Conservation (phyloP, 2,797 vertebrate species). For the Momotus momota region DNA sequence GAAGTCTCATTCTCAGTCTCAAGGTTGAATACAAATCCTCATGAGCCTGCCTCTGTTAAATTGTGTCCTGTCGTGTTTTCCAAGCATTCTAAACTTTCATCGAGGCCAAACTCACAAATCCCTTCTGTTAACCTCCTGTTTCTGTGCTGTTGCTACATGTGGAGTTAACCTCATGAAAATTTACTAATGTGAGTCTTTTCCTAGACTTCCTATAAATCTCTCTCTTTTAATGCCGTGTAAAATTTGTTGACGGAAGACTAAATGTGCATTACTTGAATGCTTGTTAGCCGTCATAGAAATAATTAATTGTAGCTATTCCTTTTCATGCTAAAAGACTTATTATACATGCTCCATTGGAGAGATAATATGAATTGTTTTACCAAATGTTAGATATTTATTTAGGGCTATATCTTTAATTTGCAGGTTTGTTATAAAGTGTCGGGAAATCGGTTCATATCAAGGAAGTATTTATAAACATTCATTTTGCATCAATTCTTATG, state of each 20-base stretch:
- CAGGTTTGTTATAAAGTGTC: neutral
- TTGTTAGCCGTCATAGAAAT: neutral
- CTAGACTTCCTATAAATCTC: neutral
- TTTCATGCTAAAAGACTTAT: neutral
- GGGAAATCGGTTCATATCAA: neutral
- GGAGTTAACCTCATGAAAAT: neutral
- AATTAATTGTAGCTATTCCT: neutral
- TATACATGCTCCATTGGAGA: neutral
- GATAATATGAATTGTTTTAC: neutral
- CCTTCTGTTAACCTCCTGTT: neutral
- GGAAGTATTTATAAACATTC: neutral
- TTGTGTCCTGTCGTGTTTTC: neutral
- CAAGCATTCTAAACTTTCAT: neutral
- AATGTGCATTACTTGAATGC: neutral
- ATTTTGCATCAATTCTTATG: neutral
- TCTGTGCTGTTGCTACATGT: neutral
- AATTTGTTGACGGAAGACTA: neutral
- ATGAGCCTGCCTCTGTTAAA: neutral
- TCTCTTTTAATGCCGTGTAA: neutral
- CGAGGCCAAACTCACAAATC: neutral
- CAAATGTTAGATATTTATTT: neutral
- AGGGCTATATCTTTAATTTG: neutral
- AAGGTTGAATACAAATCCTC: constrained; percentile 28
- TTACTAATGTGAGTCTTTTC: neutral
- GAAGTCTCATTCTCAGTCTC: neutral